A percentile compares a stretch with the other conserved stretches of the same genome.
These are phyloP conservation scores for Eupristina koningsbergeri DNA, from an alignment of 1,140 invertebrate species.

Conservation along the genomic window DNA sequence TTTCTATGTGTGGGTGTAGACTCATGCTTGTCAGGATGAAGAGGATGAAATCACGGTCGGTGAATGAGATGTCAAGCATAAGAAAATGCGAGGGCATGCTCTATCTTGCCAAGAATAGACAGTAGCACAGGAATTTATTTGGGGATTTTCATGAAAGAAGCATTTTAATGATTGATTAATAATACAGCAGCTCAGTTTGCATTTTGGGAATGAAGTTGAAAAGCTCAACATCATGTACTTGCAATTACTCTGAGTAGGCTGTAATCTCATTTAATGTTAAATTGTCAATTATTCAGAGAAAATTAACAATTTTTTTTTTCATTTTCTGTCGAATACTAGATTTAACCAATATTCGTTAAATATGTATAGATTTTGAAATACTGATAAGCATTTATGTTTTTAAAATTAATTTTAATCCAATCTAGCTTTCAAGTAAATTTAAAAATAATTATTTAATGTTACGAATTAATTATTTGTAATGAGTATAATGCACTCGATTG, in stretches of 20 bases:
- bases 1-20: background rate
- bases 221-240: background rate
- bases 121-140: background rate
- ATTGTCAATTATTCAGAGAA: background rate
- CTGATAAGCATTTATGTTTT: too few species aligned
- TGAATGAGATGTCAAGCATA: constrained; percentile 17
- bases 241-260: background rate
- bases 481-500: too few species aligned
- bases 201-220: background rate
- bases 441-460: too few species aligned
- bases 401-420: too few species aligned
- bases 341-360: background rate
- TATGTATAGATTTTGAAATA: too few species aligned
- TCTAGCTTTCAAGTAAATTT: too few species aligned
- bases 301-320: background rate
- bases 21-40: background rate
- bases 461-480: too few species aligned
- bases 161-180: background rate
- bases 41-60: background rate
- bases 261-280: background rate
- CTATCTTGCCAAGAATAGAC: background rate
- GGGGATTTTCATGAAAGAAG: background rate
- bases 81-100: background rate
- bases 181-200: background rate
- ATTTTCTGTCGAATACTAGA: background rate